Base-by-base conservation (phyloP, 2,113 vertebrate genomes). In the Siniperca chuatsi region DNA sequence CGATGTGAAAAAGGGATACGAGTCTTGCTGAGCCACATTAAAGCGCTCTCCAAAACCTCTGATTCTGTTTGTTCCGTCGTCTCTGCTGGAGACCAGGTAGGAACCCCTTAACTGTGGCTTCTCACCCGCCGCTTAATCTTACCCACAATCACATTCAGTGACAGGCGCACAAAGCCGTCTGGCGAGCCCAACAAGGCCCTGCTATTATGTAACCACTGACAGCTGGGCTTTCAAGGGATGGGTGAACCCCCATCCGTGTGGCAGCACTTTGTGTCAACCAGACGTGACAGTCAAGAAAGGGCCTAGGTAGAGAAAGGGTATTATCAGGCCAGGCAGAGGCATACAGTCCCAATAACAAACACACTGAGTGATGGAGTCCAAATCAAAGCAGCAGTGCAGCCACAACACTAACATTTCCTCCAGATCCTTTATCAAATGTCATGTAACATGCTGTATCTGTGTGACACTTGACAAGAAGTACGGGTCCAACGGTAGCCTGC, bases 121-220 rank as follows among this genome's bases (percentile, higher is more conserved):
- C 90, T 93, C 92, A 93, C 92, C 93, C 91, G 80, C 93, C 81
- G 90, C 89, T 95, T 96, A 96, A 96, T 96, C 95, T 96, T 77
- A 91, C 86, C 91, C 93, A 90, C 94, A 95, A 95, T 95, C 92
- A 93, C 92, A 90, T 87, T 92, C 92, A 90, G 83, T 94, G 94
- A 94, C 95, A 95, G 90, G 90, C 78, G 33, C 93, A 95, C 94
- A 96, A 96, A 96, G 94, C 94, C 83, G 82, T 90, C 92, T 89
- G 66, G 88, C 89, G 70, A 93, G 90, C 84, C 93, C 93, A 90
- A 94, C 95, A 92, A 94, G 94, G 90, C 93, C 93, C 89, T 48
- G 90, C 94, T 94, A 94, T 96, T 96, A 96, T 95, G 94, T 96
- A 96, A 96, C 93, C 79, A 64, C 87, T 91, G 94, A 96, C 95